Percentiles rank a stretch among this genome's conserved stretches.
These are phyloP conservation scores for Pontoporia blainvillei DNA, from an alignment of 2,113 vertebrate species.

Conservation along the genomic window DNA sequence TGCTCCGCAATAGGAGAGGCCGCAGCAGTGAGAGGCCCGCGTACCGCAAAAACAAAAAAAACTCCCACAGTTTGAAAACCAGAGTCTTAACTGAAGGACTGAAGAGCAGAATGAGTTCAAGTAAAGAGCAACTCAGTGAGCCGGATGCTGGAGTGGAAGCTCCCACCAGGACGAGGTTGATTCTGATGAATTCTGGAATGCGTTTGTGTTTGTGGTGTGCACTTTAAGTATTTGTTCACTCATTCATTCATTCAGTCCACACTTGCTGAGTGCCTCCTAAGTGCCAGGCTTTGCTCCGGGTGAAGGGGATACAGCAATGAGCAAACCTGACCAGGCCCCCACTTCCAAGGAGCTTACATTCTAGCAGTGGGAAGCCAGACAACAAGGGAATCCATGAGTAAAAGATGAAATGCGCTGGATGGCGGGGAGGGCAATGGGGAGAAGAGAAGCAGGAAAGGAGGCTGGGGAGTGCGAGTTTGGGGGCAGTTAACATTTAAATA, in stretches of 20 bases:
- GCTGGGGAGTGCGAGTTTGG: background rate
- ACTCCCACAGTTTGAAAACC: background rate
- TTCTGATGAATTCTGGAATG: too few species aligned
- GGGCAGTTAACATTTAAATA: background rate
- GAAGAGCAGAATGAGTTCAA: background rate
- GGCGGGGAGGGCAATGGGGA: background rate
- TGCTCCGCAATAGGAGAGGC: too few species aligned
- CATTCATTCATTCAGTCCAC: background rate
- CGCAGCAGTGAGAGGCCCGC: too few species aligned
- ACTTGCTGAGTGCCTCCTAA: background rate
- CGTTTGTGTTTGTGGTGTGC: rapidly evolving
- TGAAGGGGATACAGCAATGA: too few species aligned
- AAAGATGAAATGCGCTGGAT: rapidly evolving
- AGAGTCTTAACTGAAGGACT: background rate
- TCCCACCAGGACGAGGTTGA: background rate
- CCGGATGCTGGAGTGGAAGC: background rate
- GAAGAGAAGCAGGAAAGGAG: background rate
- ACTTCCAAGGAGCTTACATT: background rate
- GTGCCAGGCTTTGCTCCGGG: background rate
- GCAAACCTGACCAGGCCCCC: background rate
- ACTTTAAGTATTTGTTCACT: background rate
- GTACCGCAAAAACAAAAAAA: too few species aligned
- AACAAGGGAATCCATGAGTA: background rate
- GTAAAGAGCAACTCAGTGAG: background rate
- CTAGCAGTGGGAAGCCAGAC: background rate